Conservation (phyloP, 2,797 vertebrate genomes). For the Cheracebus regulus region DNA sequence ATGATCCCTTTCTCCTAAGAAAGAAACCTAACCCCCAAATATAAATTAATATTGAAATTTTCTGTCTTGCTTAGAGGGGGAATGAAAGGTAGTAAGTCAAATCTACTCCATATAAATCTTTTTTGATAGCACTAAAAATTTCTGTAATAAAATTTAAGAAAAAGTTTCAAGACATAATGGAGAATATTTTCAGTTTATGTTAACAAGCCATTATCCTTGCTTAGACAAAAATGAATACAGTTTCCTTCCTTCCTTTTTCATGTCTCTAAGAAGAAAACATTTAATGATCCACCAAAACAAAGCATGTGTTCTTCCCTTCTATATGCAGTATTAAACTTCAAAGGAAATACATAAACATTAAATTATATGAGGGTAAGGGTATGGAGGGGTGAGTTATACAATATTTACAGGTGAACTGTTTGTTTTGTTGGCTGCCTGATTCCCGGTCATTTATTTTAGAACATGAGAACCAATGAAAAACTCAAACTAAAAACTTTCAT, state of each 20-base stretch:
- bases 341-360: not conserved
- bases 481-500: constrained; percentile 7
- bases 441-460: constrained; percentile 29
- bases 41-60: constrained; percentile 35
- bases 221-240: constrained; percentile 12
- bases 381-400: not conserved
- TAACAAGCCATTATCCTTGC: constrained; percentile 18
- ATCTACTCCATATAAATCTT: constrained; percentile 22
- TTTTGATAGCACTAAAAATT: constrained; percentile 30
- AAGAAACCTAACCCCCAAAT: constrained; percentile 38
- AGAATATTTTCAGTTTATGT: constrained; percentile 30
- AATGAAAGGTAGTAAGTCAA: constrained; percentile 39
- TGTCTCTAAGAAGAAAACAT: constrained; percentile 12
- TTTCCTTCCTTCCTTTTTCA: constrained; percentile 17
- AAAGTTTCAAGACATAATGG: not conserved
- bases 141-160: constrained; percentile 39
- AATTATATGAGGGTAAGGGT: not conserved
- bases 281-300: not conserved
- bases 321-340: not conserved
- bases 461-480: constrained; percentile 23
- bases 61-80: not conserved
- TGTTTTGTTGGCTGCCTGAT: not conserved
- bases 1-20: not conserved
- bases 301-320: not conserved
- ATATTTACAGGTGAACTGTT: not conserved